Base-by-base conservation (phyloP, 2,888 invertebrate genomes). In the Cyclophora punctaria region DNA sequence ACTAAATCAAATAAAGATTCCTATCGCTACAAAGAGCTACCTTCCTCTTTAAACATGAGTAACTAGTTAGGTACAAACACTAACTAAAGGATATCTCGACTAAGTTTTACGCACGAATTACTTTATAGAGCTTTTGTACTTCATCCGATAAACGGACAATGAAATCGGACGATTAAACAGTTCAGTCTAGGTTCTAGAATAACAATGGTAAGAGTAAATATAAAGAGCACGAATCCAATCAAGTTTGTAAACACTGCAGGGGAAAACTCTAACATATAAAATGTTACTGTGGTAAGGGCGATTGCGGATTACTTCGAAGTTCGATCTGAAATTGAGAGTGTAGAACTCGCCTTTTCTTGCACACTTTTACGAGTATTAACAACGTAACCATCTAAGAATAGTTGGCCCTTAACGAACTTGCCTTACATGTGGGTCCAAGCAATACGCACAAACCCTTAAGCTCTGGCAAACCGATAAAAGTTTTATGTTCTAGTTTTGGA, bases 211-310 rank as follows among this genome's bases (percentile, higher is more conserved):
- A 71, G 66, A 63, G 75, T 73, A 83, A 84, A 86, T 83, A 83
- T 75, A 83, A 82, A 78, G 74, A 75, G 80, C 84, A 83, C 84
- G 83, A 80, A 79, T 79, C 80, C 85, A 86, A 86, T 86, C 85
- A 83, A 80, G 76, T 80, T 61, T 61, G 84, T 76, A 83, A 84
- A 86, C 81, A 85, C 64, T 58, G 56, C 49, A 63, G 62, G 63
- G 57, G 1, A 60, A 56, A 56, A 52, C 52, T 50, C 41, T 50
- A 47, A 45, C 44, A 34, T 7, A 45, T 34, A 45, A 34, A 44
- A 33, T 48, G 50, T 48, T 4, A 37, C 4, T 37, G 5, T 5
- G 4, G 5, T 44, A 7, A 20, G 53, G 49, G 44, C 52, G 48
- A 66, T 62, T 74, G 71, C 67, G 73, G 20, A 20, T 20, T 20